A percentile compares a stretch with the other conserved stretches of the same genome.
Conservation (phyloP, 2,888 invertebrate species). For the Polymixis lichenea region DNA sequence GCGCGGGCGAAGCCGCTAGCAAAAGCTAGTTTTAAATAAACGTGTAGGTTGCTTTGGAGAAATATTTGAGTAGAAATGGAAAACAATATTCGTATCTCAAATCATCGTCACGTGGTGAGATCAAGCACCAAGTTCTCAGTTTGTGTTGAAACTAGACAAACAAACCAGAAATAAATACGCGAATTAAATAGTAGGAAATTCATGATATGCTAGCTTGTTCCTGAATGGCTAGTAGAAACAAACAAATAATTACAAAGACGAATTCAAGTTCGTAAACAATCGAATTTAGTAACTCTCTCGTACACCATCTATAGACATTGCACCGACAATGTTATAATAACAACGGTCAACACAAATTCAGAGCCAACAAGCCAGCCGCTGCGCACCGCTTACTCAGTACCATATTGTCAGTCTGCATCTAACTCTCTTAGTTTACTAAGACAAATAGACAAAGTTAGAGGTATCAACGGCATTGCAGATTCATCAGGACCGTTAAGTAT, state of each 20-base stretch:
- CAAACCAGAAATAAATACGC: slow-evolving; percentile 1
- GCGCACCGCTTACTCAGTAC: slow-evolving; percentile 14
- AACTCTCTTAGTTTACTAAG: slow-evolving; percentile 18
- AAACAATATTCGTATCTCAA: not conserved
- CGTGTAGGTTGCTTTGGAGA: not conserved
- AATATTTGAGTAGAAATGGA: not conserved
- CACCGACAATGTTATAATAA: slow-evolving; percentile 36
- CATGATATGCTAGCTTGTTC: not conserved
- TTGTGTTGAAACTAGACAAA: not conserved
- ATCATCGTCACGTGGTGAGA: not conserved
- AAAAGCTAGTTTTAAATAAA: not conserved
- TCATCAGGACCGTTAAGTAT: slow-evolving; percentile 30
- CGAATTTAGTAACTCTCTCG: slow-evolving; percentile 14
- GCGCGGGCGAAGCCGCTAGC: no score
- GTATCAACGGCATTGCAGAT: slow-evolving; percentile 21
- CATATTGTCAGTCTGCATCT: slow-evolving; percentile 33
- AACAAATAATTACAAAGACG: slow-evolving; percentile 13
- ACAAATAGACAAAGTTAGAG: slow-evolving; percentile 32
- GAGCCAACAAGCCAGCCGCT: slow-evolving; percentile 25
- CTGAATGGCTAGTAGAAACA: not conserved
- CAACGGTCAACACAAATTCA: slow-evolving; percentile 38
- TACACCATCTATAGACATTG: slow-evolving; percentile 37
- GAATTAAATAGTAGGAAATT: not conserved
- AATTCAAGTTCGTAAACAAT: slow-evolving; percentile 13
- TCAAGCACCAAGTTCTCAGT: not conserved